phyloP scores from a whole-genome alignment of 2,797 vertebrate genomes.

The Peromyscus aztecus region DNA sequence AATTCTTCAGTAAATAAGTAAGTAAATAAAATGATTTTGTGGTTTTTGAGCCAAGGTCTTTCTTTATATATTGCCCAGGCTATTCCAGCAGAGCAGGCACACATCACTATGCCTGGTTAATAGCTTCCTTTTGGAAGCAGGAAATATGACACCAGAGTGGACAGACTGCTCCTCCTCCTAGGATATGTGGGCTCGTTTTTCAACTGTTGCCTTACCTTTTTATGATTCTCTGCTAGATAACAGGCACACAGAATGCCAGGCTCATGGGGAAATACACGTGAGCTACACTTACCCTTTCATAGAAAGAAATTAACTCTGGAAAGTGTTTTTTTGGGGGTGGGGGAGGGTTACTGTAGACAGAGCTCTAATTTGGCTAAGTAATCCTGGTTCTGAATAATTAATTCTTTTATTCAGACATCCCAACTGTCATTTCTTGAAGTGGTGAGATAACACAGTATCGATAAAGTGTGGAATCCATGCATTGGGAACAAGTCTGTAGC shows the following conservation, averaged over 20 bases:
- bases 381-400: conserved; percentile 37
- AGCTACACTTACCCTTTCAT: conserved; percentile 51
- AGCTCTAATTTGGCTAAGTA: conserved; percentile 39
- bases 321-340: not conserved
- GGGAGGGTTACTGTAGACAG: not conserved
- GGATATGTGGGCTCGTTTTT: conserved; percentile 9
- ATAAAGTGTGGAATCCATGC: not conserved
- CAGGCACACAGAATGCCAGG: not conserved
- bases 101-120: not conserved
- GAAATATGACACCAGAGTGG: not conserved
- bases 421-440: conserved; percentile 1
- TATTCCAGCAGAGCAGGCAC: not conserved
- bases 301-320: conserved; percentile 14
- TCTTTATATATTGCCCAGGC: not conserved
- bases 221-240: conserved; percentile 24
- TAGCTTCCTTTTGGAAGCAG: not conserved
- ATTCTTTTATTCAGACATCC: conserved; percentile 53
- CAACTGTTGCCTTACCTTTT: not conserved
- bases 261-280: conserved; percentile 22
- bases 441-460: not conserved
- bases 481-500: not conserved
- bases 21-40: not conserved
- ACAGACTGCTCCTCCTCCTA: not conserved
- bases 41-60: not conserved
- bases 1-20: not conserved